Percentiles rank a stretch among this genome's conserved stretches.
Evolutionary conservation across 2,888 invertebrate genomes (phyloP).

Genomic region (Andrena haemorrhoa): DNA sequence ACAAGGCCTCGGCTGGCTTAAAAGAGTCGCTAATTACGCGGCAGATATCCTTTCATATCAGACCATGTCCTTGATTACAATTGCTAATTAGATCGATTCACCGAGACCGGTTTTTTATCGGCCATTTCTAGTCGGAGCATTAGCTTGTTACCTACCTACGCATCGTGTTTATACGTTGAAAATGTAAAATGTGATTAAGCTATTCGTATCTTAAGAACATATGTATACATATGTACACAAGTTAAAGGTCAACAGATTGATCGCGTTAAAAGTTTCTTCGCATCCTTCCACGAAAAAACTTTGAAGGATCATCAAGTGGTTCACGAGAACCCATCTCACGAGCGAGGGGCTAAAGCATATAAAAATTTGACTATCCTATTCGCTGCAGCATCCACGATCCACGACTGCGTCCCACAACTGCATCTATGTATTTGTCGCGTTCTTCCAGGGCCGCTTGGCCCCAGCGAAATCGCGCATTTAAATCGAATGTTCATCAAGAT

Average conservation of each 20-base stretch:
- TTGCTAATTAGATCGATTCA: slow-evolving; percentile 32
- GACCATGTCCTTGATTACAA: slow-evolving; percentile 14
- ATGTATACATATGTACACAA: too few species aligned
- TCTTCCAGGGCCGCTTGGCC: not conserved
- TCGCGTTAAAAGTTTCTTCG: too few species aligned
- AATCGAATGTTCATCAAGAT: slow-evolving; percentile 35
- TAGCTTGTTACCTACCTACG: slow-evolving; percentile 3
- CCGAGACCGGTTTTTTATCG: not conserved
- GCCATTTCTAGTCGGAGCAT: not conserved
- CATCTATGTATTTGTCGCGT: not conserved
- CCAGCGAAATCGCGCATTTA: not conserved
- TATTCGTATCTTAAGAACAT: not conserved
- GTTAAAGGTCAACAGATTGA: too few species aligned
- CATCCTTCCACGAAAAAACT: too few species aligned
- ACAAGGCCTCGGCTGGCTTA: slow-evolving; percentile 28
- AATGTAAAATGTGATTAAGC: not conserved
- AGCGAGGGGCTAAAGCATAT: too few species aligned
- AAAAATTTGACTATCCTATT: too few species aligned
- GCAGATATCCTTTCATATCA: not conserved
- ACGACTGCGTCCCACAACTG: too few species aligned
- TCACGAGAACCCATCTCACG: too few species aligned
- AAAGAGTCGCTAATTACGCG: slow-evolving; percentile 37
- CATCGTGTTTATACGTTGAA: not conserved
- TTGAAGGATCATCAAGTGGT: too few species aligned
- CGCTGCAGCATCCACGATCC: too few species aligned